Percentiles rank a stretch among this genome's conserved stretches.
These are phyloP conservation scores for Melinopterus prodromus DNA, from an alignment of 2,888 invertebrate genomes.

Conservation along the genomic window DNA sequence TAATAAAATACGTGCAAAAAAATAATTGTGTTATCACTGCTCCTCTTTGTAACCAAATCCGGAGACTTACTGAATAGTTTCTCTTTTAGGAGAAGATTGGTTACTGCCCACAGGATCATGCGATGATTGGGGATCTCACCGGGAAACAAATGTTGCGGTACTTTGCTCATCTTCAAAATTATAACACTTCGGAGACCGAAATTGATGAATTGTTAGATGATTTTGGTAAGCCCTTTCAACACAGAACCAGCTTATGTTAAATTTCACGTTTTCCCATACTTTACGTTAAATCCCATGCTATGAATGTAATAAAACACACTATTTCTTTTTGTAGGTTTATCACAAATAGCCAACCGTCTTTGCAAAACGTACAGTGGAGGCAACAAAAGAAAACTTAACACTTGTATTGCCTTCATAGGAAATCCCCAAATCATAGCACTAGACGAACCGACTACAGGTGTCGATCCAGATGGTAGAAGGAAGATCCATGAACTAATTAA, in stretches of 20 bases:
- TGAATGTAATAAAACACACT: background rate
- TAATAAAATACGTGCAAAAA: no score
- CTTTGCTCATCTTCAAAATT: slow-evolving; percentile 8
- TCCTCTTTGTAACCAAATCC: background rate
- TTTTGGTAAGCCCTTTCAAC: slow-evolving; percentile 44
- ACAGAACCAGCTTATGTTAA: background rate
- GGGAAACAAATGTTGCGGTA: slow-evolving; percentile 50
- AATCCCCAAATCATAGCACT: slow-evolving; percentile 76
- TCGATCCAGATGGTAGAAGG: slow-evolving; percentile 69
- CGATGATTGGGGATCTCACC: slow-evolving; percentile 79
- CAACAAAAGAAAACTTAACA: slow-evolving; percentile 80
- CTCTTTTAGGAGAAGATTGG: slow-evolving; percentile 70
- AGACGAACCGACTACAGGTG: slow-evolving; percentile 79
- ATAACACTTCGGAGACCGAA: background rate
- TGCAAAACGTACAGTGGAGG: slow-evolving; percentile 68
- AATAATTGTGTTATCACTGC: no score
- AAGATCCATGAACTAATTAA: slow-evolving; percentile 55
- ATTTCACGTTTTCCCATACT: background rate
- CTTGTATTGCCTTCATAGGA: slow-evolving; percentile 79
- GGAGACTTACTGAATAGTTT: background rate
- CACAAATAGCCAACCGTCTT: slow-evolving; percentile 50
- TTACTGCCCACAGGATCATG: slow-evolving; percentile 92
- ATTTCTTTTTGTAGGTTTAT: slow-evolving; percentile 45
- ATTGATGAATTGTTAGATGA: slow-evolving; percentile 29
- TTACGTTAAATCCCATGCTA: background rate